Percentiles rank a stretch among this genome's conserved stretches.
Conservation (phyloP, 1,140 invertebrate species). For the Nylanderia fulva region DNA sequence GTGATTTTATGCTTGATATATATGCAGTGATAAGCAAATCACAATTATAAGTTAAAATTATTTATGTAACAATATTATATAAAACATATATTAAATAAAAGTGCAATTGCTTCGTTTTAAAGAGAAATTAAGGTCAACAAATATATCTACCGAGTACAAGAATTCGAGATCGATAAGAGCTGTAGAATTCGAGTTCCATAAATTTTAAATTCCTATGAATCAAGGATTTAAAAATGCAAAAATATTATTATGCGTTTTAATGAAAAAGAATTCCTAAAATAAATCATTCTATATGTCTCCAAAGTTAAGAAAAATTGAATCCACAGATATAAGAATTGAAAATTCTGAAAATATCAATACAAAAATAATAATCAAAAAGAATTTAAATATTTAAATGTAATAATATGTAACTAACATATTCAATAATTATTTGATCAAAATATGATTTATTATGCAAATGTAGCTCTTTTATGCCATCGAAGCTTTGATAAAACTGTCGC, state of each 20-base stretch:
- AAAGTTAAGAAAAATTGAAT: not conserved
- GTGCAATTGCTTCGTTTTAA: not conserved
- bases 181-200: constrained; percentile 9
- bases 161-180: constrained; percentile 8
- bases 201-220: not conserved
- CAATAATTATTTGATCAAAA: not conserved
- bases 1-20: not conserved
- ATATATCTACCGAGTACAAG: not conserved
- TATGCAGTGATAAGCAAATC: not conserved
- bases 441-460: constrained; percentile 2
- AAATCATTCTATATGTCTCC: not conserved
- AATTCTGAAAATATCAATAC: too few species aligned
- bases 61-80: not conserved
- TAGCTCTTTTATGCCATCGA: not conserved
- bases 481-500: not conserved
- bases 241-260: not conserved
- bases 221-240: not conserved
- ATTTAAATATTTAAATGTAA: not conserved
- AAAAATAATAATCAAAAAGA: not conserved
- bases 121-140: constrained; percentile 37
- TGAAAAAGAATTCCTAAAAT: not conserved
- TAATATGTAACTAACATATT: not conserved
- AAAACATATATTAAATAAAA: constrained; percentile 30
- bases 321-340: too few species aligned
- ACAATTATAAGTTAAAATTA: constrained; percentile 3